These are phyloP conservation scores for Pseudomyrmex flavicornis DNA, from an alignment of 1,140 invertebrate species.

Conservation along the genomic window DNA sequence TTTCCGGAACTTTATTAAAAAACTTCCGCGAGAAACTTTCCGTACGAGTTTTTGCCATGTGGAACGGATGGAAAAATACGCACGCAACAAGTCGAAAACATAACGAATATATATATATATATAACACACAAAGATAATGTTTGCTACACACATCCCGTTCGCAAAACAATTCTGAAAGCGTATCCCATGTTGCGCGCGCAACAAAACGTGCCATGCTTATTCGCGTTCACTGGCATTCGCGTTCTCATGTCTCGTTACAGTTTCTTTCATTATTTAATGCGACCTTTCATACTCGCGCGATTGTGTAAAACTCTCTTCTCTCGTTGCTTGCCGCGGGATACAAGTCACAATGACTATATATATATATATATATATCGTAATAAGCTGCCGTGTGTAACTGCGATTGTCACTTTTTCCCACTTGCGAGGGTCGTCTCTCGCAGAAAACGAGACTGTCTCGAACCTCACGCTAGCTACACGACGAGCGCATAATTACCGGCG, in stretches of 20 bases:
- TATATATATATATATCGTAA: slow-evolving; percentile 20
- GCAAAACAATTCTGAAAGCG: slow-evolving; percentile 18
- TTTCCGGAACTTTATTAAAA: slow-evolving; percentile 43
- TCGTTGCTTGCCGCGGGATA: slow-evolving; percentile 9
- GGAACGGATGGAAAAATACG: slow-evolving; percentile 2
- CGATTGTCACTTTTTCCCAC: slow-evolving; percentile 32
- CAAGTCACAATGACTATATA: slow-evolving; percentile 2
- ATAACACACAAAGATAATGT: not conserved
- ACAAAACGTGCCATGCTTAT: not conserved
- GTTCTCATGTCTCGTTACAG: slow-evolving; percentile 6
- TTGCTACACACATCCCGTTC: not conserved
- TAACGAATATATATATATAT: not conserved
- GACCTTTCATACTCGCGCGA: slow-evolving; percentile 25
- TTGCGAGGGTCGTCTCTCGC: not conserved
- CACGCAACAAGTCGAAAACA: not conserved
- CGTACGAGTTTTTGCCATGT: not conserved
- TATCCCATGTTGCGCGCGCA: not conserved
- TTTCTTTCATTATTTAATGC: slow-evolving; percentile 27
- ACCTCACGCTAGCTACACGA: slow-evolving; percentile 42
- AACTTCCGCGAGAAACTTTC: slow-evolving; percentile 10
- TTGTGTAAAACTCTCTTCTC: slow-evolving; percentile 1
- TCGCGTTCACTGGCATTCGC: too few species aligned
- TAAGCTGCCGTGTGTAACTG: slow-evolving; percentile 26
- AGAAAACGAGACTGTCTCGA: slow-evolving; percentile 43
- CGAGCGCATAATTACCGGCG: slow-evolving; percentile 61